Evolutionary conservation across 2,888 invertebrate species (phyloP).

Genomic region (Nomada lathburiana): DNA sequence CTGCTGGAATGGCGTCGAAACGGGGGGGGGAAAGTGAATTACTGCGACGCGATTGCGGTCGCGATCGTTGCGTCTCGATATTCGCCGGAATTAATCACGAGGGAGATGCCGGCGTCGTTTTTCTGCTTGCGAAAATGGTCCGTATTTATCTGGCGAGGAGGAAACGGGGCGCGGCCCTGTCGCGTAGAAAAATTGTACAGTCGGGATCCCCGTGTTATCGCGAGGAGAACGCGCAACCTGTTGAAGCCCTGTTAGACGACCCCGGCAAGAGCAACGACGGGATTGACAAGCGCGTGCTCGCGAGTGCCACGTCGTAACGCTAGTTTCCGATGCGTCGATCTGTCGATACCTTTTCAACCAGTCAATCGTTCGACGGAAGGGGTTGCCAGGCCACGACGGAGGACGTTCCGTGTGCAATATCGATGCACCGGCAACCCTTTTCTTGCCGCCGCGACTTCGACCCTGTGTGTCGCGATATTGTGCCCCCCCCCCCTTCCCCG

Average conservation of each 20-base stretch:
- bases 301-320: slow-evolving; percentile 60
- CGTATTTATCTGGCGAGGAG: not conserved
- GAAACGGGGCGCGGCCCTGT: not conserved
- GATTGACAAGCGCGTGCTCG: slow-evolving; percentile 64
- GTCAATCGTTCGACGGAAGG: slow-evolving; percentile 53
- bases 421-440: slow-evolving; percentile 62
- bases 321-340: slow-evolving; percentile 77
- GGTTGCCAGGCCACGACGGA: slow-evolving; percentile 20
- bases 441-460: slow-evolving; percentile 56
- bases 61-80: not conserved
- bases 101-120: not conserved
- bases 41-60: slow-evolving; percentile 16
- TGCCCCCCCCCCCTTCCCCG: slow-evolving; percentile 1
- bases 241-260: slow-evolving; percentile 73
- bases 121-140: not conserved
- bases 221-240: slow-evolving; percentile 80
- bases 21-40: not conserved
- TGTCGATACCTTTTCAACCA: slow-evolving; percentile 74
- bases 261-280: slow-evolving; percentile 64
- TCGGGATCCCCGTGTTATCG: slow-evolving; percentile 67
- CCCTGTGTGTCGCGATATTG: slow-evolving; percentile 46
- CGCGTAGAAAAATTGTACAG: not conserved
- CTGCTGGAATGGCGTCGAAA: slow-evolving; percentile 51
- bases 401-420: slow-evolving; percentile 49
- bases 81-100: not conserved